A percentile compares a stretch with the other conserved stretches of the same genome.
Evolutionary conservation across 2,888 invertebrate genomes (phyloP).

Genomic region (Agelastica alni): DNA sequence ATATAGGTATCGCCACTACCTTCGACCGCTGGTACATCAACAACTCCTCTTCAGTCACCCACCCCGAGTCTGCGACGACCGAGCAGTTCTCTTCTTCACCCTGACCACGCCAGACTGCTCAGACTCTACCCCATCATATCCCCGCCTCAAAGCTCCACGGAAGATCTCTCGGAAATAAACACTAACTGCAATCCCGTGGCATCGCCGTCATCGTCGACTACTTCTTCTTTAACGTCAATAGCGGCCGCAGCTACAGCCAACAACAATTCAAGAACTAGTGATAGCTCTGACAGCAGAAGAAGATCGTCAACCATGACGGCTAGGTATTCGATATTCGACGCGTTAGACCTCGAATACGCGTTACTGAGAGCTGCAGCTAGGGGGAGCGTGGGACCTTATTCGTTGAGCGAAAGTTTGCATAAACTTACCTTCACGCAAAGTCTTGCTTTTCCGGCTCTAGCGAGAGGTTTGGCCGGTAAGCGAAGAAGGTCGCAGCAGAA

Average conservation of each 20-base stretch:
- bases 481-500: conserved; percentile 62
- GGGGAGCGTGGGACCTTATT: conserved; percentile 73
- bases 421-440: conserved; percentile 76
- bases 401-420: conserved; percentile 71
- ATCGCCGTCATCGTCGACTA: conserved; percentile 62
- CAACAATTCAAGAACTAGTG: conserved; percentile 43
- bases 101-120: conserved; percentile 70
- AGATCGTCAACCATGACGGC: conserved; percentile 66
- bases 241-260: conserved; percentile 51
- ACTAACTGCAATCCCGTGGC: conserved; percentile 48
- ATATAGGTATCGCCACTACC: conserved; percentile 63
- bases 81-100: conserved; percentile 67
- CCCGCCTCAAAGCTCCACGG: conserved; percentile 57
- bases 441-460: conserved; percentile 72
- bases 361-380: conserved; percentile 69
- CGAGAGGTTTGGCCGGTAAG: conserved; percentile 69
- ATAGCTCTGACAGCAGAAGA: conserved; percentile 57
- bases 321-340: conserved; percentile 70
- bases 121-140: conserved; percentile 56
- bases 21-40: conserved; percentile 51
- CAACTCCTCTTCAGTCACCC: conserved; percentile 51
- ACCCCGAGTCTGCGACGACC: conserved; percentile 59
- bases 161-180: conserved; percentile 57
- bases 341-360: conserved; percentile 72
- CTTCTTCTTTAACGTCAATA: conserved; percentile 63